Evolutionary conservation across 2,797 vertebrate species (phyloP).

Genomic region (Silurus lanzhouensis): DNA sequence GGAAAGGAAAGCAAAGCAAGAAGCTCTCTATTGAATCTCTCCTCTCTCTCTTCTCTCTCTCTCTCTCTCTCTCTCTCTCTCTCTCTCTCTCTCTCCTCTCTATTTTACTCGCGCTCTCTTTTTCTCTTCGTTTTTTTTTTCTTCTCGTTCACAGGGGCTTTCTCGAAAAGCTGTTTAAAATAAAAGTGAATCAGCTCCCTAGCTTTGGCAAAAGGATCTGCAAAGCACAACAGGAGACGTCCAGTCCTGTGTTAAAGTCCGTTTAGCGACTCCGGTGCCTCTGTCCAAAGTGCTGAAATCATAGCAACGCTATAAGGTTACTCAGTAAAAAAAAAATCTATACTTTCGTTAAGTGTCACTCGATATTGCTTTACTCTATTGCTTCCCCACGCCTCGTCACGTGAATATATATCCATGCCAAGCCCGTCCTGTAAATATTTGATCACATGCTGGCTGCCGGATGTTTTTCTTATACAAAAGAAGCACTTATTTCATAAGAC

Average conservation of each 20-base stretch:
- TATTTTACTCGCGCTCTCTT: neutral
- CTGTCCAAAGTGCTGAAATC: conserved; percentile 95
- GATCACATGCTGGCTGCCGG: conserved; percentile 84
- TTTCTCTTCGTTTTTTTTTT: conserved; percentile 65
- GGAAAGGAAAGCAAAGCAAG: conserved; percentile 43
- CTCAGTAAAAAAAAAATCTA: conserved; percentile 69
- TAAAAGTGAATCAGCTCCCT: conserved; percentile 63
- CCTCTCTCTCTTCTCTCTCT: conserved; percentile 27
- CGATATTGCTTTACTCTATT: conserved; percentile 79
- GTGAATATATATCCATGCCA: conserved; percentile 82
- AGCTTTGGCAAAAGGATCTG: conserved; percentile 69
- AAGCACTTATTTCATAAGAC: conserved; percentile 67
- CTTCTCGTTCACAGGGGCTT: conserved; percentile 52
- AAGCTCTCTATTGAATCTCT: conserved; percentile 60
- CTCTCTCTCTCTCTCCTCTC: conserved; percentile 45
- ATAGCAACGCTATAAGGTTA: conserved; percentile 74
- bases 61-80: conserved; percentile 42
- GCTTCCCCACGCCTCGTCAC: conserved; percentile 86
- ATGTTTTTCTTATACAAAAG: conserved; percentile 77
- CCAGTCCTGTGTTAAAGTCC: conserved; percentile 75
- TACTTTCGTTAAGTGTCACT: conserved; percentile 85
- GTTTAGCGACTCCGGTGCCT: conserved; percentile 80
- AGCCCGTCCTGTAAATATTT: conserved; percentile 86
- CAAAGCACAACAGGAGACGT: conserved; percentile 72
- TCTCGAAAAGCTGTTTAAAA: conserved; percentile 68